These are phyloP conservation scores for Molossus molossus DNA, from an alignment of 2,797 vertebrate species.

Conservation along the genomic window DNA sequence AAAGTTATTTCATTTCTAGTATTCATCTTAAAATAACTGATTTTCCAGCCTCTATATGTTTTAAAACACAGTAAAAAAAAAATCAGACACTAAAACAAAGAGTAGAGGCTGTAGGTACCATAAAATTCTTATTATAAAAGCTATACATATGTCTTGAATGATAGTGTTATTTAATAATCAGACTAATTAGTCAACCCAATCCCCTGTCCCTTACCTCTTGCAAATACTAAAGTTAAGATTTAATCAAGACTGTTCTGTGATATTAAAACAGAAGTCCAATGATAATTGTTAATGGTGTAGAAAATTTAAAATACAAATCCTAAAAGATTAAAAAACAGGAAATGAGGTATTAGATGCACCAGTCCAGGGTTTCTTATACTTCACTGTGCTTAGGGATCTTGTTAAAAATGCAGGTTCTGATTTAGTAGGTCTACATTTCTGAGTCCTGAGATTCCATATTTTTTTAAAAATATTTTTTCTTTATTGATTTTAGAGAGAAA, in stretches of 20 bases:
- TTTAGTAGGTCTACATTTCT: not conserved
- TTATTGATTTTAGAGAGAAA: too few relatives aligned
- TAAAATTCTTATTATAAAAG: slow-evolving; percentile 37
- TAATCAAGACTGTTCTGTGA: slow-evolving; percentile 43
- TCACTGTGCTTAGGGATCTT: not conserved
- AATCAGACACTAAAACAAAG: not conserved
- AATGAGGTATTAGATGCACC: not conserved
- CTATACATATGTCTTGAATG: not conserved
- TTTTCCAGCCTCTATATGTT: not conserved
- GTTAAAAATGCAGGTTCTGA: slow-evolving; percentile 31
- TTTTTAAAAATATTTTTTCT: too few relatives aligned
- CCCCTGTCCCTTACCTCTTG: not conserved
- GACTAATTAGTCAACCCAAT: not conserved
- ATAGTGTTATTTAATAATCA: slow-evolving; percentile 1
- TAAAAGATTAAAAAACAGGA: slow-evolving; percentile 6
- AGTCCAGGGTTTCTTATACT: not conserved
- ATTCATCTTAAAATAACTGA: slow-evolving; percentile 30
- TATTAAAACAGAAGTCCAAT: slow-evolving; percentile 37
- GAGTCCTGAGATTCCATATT: not conserved
- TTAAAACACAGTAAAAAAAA: not conserved
- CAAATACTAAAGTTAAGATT: slow-evolving; percentile 1
- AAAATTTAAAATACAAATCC: slow-evolving; percentile 30
- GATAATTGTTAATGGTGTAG: not conserved
- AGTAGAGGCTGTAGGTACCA: not conserved
- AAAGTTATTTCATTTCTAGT: slow-evolving; percentile 9